Conservation (phyloP, 2,888 invertebrate species). For the Oligia strigilis region DNA sequence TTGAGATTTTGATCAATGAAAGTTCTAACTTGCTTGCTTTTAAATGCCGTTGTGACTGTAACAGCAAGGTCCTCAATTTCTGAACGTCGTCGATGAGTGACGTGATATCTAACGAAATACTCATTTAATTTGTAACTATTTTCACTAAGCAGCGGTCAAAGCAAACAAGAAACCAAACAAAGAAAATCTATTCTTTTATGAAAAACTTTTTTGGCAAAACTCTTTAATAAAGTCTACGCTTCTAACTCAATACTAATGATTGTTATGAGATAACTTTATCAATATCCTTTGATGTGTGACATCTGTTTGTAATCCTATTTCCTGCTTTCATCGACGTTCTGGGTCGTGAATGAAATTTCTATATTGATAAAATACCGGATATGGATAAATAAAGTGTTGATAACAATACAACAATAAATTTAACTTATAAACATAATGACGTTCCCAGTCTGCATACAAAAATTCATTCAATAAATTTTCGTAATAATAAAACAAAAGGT, state of each 20-base stretch:
- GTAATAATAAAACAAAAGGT: too few relatives aligned
- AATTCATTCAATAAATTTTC: too few relatives aligned
- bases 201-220: conserved; percentile 5
- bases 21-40: background rate
- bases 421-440: too few relatives aligned
- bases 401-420: too few relatives aligned
- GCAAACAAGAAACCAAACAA: background rate
- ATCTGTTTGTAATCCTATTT: conserved; percentile 41
- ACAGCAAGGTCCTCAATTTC: background rate
- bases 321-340: background rate
- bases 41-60: background rate
- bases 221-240: conserved; percentile 20
- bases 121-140: background rate
- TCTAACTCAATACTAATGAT: conserved; percentile 47
- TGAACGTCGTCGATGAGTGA: too few relatives aligned
- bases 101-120: too few relatives aligned
- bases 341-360: background rate
- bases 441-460: too few relatives aligned
- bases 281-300: conserved; percentile 28
- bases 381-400: too few relatives aligned
- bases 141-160: background rate
- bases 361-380: background rate
- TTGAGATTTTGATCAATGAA: background rate
- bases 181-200: background rate
- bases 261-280: conserved; percentile 44